These are phyloP conservation scores for Tipula unca DNA, from an alignment of 2,888 invertebrate genomes.

Conservation along the genomic window DNA sequence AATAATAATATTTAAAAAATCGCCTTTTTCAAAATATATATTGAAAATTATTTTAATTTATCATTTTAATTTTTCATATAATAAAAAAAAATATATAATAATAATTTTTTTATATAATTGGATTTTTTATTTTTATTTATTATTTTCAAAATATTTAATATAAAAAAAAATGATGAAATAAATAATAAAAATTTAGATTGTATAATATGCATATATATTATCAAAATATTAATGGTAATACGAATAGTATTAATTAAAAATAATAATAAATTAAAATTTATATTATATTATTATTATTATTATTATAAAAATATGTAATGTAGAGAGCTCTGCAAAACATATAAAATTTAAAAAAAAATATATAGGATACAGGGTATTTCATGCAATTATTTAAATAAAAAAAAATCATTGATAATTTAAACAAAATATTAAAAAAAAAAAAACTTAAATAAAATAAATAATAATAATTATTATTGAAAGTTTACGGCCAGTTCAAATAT, in stretches of 20 bases:
- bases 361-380: slow-evolving; percentile 90
- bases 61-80: not conserved
- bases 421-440: not conserved
- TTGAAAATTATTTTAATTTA: slow-evolving; percentile 14
- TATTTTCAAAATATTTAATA: not conserved
- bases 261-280: slow-evolving; percentile 22
- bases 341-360: slow-evolving; percentile 24
- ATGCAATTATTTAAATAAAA: slow-evolving; percentile 68
- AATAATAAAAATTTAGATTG: not conserved
- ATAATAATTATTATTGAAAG: slow-evolving; percentile 19
- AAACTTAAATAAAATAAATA: slow-evolving; percentile 14
- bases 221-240: not conserved
- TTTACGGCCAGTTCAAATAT: slow-evolving; percentile 2
- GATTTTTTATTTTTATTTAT: not conserved
- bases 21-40: slow-evolving; percentile 14
- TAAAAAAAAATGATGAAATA: not conserved
- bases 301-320: slow-evolving; percentile 22
- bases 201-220: slow-evolving; percentile 8
- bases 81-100: not conserved
- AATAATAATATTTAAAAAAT: slow-evolving; percentile 10
- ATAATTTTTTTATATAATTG: slow-evolving; percentile 14
- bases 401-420: slow-evolving; percentile 20
- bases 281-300: slow-evolving; percentile 24
- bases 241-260: not conserved
- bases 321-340: slow-evolving; percentile 20